Evolutionary conservation across 2,888 invertebrate genomes (phyloP).

Genomic region (Hydroisotoma schaefferi): DNA sequence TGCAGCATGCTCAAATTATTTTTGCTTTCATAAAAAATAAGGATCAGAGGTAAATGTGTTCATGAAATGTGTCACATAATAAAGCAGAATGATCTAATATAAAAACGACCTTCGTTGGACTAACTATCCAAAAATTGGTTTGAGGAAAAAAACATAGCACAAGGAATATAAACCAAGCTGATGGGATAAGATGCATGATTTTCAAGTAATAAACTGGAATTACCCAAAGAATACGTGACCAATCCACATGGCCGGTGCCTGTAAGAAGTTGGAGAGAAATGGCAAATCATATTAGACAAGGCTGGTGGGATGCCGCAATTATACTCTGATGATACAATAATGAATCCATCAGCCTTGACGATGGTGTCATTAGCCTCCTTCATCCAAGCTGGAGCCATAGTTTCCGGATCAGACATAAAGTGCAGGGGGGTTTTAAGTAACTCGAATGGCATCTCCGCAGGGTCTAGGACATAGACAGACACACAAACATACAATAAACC

Average conservation of each 20-base stretch:
- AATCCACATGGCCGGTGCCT: constrained; percentile 51
- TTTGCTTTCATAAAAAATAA: too few relatives aligned
- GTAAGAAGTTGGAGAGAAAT: constrained; percentile 53
- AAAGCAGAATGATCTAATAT: too few relatives aligned
- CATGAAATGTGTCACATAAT: too few relatives aligned
- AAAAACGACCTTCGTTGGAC: too few relatives aligned
- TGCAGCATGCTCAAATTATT: too few relatives aligned
- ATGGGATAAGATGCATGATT: too few relatives aligned
- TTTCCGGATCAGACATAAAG: constrained; percentile 49
- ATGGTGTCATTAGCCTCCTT: constrained; percentile 49
- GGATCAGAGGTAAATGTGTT: too few relatives aligned
- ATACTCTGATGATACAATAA: constrained; percentile 54
- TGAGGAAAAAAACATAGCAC: too few relatives aligned
- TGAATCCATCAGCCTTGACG: constrained; percentile 52
- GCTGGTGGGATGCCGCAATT: constrained; percentile 55
- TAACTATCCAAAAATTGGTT: too few relatives aligned
- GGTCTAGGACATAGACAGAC: constrained; percentile 52
- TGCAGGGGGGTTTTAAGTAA: constrained; percentile 50
- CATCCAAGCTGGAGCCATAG: constrained; percentile 50
- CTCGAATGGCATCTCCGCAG: constrained; percentile 51
- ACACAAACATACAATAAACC: too few relatives aligned
- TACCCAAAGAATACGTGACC: constrained; percentile 51
- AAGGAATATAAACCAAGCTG: too few relatives aligned
- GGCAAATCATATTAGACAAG: constrained; percentile 54
- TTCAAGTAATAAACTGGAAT: constrained; percentile 9